Evolutionary conservation across 2,113 vertebrate genomes (phyloP), one percentile per base, ranked within the genome.

Genomic region (Syngnathus typhle): DNA sequence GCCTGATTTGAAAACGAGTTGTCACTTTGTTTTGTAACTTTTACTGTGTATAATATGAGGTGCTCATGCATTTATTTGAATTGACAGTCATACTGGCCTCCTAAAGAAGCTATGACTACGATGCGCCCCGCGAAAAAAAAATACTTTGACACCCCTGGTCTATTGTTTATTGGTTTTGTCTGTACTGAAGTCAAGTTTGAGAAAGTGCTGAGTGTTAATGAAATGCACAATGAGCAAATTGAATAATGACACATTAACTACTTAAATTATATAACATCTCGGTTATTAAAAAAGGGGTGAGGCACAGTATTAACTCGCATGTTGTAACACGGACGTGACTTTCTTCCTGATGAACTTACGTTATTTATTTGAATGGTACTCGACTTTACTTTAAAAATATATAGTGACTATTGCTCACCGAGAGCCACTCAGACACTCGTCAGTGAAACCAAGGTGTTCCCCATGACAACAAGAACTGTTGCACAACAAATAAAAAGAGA

Each of bases 391-490:
- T 19, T 51, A 12, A 54, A 23, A 54, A 21, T 23, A 23, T 23
- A 54, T 7, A 23, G 21, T 23, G 21, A 23, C 52, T 3, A 54
- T 27, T 54, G 52, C 4, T 18, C 23, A 18, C 9, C 1, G 9
- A 54, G 5, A n/a, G 18, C 59, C 18, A 60, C 36, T 39, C 16
- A 39, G 59, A 60, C 8, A 39, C 32, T 18, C 1, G 27, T 59
- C 7, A 60, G 10, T 60, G 38, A 6, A 60, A 60, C 59, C 9
- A 37, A 18, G 36, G 59, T 39, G 37, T 39, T n/a, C 16, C 37
- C 59, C 59, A n/a, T n/a, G 59, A 60, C 37, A 60, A 36, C 32
- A 27, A 37, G 37, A 37, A 60, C 59, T 39, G 36, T 60, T 60
- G 37, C 37, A n/a, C 13, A 60, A 60, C 10, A 39, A 37, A 59